Percentiles rank a stretch among this genome's conserved stretches.
Evolutionary conservation across 1,140 invertebrate genomes (phyloP).

Genomic region (Bombus polaris): DNA sequence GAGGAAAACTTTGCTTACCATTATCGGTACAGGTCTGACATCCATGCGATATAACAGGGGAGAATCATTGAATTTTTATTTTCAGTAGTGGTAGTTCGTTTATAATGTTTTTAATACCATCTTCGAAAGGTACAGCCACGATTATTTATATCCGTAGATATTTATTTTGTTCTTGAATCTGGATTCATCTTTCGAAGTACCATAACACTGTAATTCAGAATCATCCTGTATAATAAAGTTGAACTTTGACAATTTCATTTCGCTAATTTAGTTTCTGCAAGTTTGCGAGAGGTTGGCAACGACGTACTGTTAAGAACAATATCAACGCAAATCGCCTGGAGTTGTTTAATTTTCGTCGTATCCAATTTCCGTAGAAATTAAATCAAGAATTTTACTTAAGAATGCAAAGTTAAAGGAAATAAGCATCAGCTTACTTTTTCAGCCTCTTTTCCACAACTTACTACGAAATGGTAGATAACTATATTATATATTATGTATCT

Average conservation of each 20-base stretch:
- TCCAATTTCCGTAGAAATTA: background rate
- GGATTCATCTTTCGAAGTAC: background rate
- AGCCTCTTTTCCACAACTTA: too few species aligned
- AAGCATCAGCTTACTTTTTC: background rate
- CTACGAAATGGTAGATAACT: too few species aligned
- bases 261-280: background rate
- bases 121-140: too few species aligned
- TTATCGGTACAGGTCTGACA: too few species aligned
- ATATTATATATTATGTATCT: background rate
- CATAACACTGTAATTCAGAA: background rate
- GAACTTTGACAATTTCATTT: background rate
- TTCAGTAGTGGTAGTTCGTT: too few species aligned
- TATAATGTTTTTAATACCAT: too few species aligned
- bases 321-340: background rate
- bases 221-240: background rate
- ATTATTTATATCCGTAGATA: background rate
- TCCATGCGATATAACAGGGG: too few species aligned
- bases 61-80: too few species aligned
- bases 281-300: background rate
- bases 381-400: background rate
- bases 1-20: too few species aligned
- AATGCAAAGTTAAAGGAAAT: background rate
- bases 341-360: background rate
- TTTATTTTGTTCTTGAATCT: background rate
- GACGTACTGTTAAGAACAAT: background rate